Percentiles rank a stretch among this genome's conserved stretches.
phyloP scores from a whole-genome alignment of 1,140 invertebrate species.

The Cydia fagiglandana region DNA sequence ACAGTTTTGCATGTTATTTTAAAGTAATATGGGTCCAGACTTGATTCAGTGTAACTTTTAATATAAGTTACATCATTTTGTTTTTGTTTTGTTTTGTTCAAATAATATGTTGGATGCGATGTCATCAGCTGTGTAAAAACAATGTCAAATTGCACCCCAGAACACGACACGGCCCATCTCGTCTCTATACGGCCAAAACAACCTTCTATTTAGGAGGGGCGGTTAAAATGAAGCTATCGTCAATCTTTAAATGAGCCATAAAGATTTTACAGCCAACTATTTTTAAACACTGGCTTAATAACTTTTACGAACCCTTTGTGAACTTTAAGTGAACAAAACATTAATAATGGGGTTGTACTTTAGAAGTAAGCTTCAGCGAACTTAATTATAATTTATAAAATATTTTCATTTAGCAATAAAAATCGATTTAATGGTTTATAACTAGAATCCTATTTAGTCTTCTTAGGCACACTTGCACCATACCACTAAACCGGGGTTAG shows the following conservation, averaged over 20 bases:
- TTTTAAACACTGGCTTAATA: constrained; percentile 18
- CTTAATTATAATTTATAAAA: background rate
- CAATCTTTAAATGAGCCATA: constrained; percentile 25
- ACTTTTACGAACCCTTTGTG: constrained; percentile 8
- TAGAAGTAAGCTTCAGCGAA: background rate
- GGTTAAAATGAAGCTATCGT: constrained; percentile 18
- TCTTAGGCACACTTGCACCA: no score
- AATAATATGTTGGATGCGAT: background rate
- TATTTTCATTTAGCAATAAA: no score
- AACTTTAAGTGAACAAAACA: constrained; percentile 1
- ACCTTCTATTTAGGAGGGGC: background rate
- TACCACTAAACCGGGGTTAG: no score
- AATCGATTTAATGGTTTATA: background rate
- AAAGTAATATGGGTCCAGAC: no score
- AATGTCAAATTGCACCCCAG: background rate
- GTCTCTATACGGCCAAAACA: background rate
- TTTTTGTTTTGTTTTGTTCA: no score
- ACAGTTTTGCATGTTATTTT: no score
- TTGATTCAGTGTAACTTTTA: no score
- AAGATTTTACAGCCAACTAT: constrained; percentile 18
- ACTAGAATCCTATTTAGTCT: background rate
- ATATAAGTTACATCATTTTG: no score
- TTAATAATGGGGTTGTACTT: background rate
- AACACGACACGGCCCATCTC: background rate
- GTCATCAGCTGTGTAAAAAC: background rate